These are phyloP conservation scores for Gonioctena quinquepunctata DNA, from an alignment of 1,140 invertebrate genomes.

Conservation along the genomic window DNA sequence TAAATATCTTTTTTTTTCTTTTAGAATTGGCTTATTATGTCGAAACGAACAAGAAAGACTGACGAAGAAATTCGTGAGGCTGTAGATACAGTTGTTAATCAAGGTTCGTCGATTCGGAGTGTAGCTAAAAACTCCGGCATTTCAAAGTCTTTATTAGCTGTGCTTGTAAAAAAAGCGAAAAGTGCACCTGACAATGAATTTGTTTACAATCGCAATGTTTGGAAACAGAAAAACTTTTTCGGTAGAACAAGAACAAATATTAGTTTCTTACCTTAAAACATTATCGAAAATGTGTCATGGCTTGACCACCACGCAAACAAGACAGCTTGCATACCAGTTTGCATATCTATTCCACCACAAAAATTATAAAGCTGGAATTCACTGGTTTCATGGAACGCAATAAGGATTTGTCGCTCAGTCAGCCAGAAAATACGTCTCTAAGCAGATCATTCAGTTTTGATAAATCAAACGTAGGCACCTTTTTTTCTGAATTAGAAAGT, in stretches of 20 bases:
- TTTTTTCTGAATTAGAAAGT: slow-evolving; percentile 52
- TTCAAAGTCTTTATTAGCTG: neutral
- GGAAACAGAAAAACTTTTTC: neutral
- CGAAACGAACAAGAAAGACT: neutral
- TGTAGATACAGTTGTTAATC: neutral
- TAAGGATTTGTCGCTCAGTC: slow-evolving; percentile 6
- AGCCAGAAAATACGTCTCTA: slow-evolving; percentile 21
- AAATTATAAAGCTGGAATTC: slow-evolving; percentile 49
- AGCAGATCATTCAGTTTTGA: slow-evolving; percentile 40
- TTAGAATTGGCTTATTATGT: neutral
- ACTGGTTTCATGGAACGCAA: slow-evolving; percentile 17
- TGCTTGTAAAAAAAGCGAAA: neutral
- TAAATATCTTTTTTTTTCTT: neutral
- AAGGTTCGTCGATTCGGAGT: neutral
- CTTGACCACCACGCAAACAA: slow-evolving; percentile 34
- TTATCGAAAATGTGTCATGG: slow-evolving; percentile 41
- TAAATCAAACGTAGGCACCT: slow-evolving; percentile 49
- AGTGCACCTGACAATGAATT: neutral
- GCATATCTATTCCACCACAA: slow-evolving; percentile 37
- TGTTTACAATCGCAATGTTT: neutral
- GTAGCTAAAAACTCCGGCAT: neutral
- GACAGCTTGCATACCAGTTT: slow-evolving; percentile 40
- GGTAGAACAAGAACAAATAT: neutral
- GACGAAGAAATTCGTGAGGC: neutral
- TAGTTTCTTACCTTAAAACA: slow-evolving; percentile 10